Evolutionary conservation across 2,888 invertebrate genomes (phyloP).

Genomic region (Margaritifera margaritifera): DNA sequence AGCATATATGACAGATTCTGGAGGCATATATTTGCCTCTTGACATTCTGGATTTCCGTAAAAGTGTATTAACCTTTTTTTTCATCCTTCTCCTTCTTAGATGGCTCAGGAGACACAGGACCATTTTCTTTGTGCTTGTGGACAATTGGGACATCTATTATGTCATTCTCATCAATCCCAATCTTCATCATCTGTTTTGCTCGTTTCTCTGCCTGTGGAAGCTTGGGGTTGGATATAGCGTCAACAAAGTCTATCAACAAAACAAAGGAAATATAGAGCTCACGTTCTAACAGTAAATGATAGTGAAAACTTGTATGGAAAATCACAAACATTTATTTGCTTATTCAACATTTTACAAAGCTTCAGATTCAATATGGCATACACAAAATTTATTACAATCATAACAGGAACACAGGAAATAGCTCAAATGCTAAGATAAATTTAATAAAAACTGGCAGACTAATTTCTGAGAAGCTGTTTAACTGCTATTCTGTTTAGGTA

Average conservation of each 20-base stretch:
- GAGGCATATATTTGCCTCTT: neutral
- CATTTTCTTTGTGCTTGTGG: slow-evolving; percentile 21
- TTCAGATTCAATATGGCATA: no score
- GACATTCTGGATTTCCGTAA: neutral
- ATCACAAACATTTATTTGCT: no score
- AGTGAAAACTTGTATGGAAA: neutral
- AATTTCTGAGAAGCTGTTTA: no score
- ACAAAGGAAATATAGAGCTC: slow-evolving; percentile 14
- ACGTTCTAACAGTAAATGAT: neutral
- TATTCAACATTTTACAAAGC: no score
- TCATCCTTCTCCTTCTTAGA: slow-evolving; percentile 49
- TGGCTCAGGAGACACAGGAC: slow-evolving; percentile 31
- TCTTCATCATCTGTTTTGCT: slow-evolving; percentile 92
- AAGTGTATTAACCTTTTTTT: slow-evolving; percentile 35
- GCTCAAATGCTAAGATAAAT: no score
- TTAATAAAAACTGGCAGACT: no score
- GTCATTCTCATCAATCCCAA: slow-evolving; percentile 82
- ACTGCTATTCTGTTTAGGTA: no score
- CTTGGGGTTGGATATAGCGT: slow-evolving; percentile 89
- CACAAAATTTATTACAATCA: neutral
- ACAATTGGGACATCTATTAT: slow-evolving; percentile 66
- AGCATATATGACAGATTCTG: no score
- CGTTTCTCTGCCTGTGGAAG: slow-evolving; percentile 87
- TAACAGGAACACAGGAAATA: no score
- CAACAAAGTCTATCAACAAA: slow-evolving; percentile 88